Base-by-base conservation (phyloP, 2,113 vertebrate species). In the Chascanopsetta lugubris region DNA sequence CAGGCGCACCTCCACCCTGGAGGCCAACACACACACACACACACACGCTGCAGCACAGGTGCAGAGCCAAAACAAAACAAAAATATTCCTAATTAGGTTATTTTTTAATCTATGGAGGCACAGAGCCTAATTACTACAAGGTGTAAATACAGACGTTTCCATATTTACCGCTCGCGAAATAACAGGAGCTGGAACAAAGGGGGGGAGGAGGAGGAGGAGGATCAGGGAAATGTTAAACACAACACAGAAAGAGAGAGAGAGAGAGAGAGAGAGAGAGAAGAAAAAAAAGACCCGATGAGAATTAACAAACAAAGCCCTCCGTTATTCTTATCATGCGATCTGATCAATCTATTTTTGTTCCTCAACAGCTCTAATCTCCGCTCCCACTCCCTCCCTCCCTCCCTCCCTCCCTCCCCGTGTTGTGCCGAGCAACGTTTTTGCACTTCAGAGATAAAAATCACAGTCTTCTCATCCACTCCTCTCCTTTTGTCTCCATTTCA, bases 341-440 rank as follows among this genome's bases (percentile, higher is more conserved):
- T 81, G 83, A 91, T 89, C 87, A 87, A 90, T 91, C 87, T 90
- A 91, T 91, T 91, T 91, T 88, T 80, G 86, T 87, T 88, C 82
- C 82, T 84, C 82, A 84, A 78, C 85, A 77, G 80, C 79, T 87
- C 85, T 88, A 83, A 87, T 88, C 88, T 90, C 78, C 78, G 21
- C 86, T 89, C 87, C 81, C 86, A 87, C 88, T 83, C 85, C 85
- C 78, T 80, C 86, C 38, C n/a, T n/a, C n/a, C n/a, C n/a, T n/a
- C n/a, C n/a, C n/a, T n/a, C n/a, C n/a, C n/a, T n/a, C n/a, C n/a
- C n/a, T n/a, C n/a, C n/a, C 87, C 75, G 58, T 77, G 77, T 86
- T 80, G 84, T 36, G 76, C 48, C 46, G 69, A 79, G 83, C 86
- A 88, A 87, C 79, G 83, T 89, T 90, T 88, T 91, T 88, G 85